Evolutionary conservation across 2,113 vertebrate genomes (phyloP).

Genomic region (Pachypanchax playfairii): DNA sequence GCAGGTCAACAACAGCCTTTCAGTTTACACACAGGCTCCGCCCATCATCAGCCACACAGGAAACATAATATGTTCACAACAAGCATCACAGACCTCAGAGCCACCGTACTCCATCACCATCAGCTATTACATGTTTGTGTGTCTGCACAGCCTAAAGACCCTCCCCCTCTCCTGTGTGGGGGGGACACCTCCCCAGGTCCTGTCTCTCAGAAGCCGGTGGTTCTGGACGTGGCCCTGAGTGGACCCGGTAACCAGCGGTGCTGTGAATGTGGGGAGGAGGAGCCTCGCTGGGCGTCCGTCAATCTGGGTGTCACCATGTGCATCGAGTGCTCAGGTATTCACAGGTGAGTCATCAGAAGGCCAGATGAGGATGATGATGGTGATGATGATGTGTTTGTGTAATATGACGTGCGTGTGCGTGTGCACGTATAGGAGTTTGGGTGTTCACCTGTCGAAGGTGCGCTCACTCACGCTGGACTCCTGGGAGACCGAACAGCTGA

Average conservation of each 20-base stretch:
- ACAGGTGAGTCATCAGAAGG: conserved; percentile 65
- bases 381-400: background rate
- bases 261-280: conserved; percentile 80
- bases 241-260: conserved; percentile 73
- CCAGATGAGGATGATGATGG: background rate
- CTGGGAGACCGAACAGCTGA: conserved; percentile 81
- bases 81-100: too few relatives aligned
- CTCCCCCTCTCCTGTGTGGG: conserved; percentile 1
- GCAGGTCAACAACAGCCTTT: background rate
- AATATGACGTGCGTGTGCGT: background rate
- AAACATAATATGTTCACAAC: too few relatives aligned
- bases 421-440: conserved; percentile 81
- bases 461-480: conserved; percentile 82
- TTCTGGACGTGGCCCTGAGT: conserved; percentile 62
- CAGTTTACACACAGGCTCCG: too few relatives aligned
- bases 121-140: background rate
- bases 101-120: too few relatives aligned
- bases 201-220: conserved; percentile 8
- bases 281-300: conserved; percentile 80
- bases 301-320: conserved; percentile 82
- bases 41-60: too few relatives aligned
- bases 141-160: conserved; percentile 51
- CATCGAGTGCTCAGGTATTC: conserved; percentile 82
- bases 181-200: conserved; percentile 11
- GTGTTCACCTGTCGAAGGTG: conserved; percentile 82